Percentiles rank a stretch among this genome's conserved stretches.
Evolutionary conservation across 2,797 vertebrate species (phyloP).

Genomic region (Ibycter americanus): DNA sequence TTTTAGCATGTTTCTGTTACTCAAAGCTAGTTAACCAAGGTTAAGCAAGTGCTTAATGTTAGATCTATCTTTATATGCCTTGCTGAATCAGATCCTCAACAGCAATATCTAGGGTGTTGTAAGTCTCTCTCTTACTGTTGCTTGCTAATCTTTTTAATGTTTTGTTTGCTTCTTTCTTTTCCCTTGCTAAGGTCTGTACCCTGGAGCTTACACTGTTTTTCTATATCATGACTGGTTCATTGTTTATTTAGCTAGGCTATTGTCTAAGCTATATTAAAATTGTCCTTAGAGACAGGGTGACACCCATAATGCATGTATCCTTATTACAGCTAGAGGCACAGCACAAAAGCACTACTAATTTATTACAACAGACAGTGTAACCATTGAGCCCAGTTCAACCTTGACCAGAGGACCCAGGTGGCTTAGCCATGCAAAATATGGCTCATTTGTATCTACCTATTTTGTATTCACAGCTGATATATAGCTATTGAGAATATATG

Average conservation of each 20-base stretch:
- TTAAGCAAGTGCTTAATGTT: not conserved
- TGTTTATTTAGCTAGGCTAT: conserved; percentile 65
- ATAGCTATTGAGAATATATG: conserved; percentile 38
- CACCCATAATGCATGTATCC: conserved; percentile 60
- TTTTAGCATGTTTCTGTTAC: not conserved
- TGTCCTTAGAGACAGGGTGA: conserved; percentile 59
- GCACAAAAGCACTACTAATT: conserved; percentile 55
- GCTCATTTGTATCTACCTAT: conserved; percentile 57
- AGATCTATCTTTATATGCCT: not conserved
- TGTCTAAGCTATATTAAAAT: conserved; percentile 66
- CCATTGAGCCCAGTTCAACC: conserved; percentile 55
- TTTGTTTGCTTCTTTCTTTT: conserved; percentile 19
- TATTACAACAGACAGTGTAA: conserved; percentile 50
- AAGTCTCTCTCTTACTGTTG: not conserved
- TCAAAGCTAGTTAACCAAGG: not conserved
- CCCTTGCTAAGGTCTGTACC: not conserved
- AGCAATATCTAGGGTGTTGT: not conserved
- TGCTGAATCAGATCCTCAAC: not conserved
- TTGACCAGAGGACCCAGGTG: conserved; percentile 69
- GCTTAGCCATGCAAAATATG: conserved; percentile 48
- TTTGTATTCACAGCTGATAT: conserved; percentile 49
- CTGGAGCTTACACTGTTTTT: conserved; percentile 21
- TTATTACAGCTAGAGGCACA: conserved; percentile 63
- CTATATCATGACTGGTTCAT: conserved; percentile 43
- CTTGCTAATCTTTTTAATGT: conserved; percentile 1